Percentiles rank a stretch among this genome's conserved stretches.
Conservation (phyloP, 2,113 vertebrate species). For the Lagopus muta region DNA sequence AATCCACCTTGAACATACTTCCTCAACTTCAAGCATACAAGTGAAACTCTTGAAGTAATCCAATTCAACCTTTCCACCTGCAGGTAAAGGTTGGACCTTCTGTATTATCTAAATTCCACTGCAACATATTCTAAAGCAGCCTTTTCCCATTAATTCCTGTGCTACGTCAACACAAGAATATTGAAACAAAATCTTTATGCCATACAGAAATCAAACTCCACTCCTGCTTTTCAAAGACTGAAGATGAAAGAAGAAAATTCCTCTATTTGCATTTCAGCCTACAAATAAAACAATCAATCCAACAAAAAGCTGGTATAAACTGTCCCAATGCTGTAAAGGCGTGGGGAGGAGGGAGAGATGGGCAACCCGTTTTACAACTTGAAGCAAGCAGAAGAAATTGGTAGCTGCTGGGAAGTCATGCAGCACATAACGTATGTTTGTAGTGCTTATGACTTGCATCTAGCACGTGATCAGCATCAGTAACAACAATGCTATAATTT, state of each 20-base stretch:
- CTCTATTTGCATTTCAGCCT: neutral
- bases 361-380: neutral
- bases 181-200: neutral
- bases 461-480: neutral
- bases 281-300: neutral
- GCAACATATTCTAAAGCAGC: neutral
- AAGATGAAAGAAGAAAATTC: neutral
- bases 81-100: neutral
- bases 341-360: neutral
- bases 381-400: neutral
- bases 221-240: accelerated
- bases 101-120: neutral
- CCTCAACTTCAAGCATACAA: neutral
- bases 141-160: neutral
- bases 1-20: neutral
- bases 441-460: neutral
- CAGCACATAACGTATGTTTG: neutral
- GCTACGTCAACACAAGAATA: neutral
- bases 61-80: neutral
- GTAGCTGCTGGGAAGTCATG: neutral
- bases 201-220: neutral
- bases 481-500: accelerated
- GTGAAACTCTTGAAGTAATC: neutral
- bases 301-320: neutral
- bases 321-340: neutral